Evolutionary conservation across 2,797 vertebrate genomes (phyloP).

Genomic region (Coracias cyanogaster): DNA sequence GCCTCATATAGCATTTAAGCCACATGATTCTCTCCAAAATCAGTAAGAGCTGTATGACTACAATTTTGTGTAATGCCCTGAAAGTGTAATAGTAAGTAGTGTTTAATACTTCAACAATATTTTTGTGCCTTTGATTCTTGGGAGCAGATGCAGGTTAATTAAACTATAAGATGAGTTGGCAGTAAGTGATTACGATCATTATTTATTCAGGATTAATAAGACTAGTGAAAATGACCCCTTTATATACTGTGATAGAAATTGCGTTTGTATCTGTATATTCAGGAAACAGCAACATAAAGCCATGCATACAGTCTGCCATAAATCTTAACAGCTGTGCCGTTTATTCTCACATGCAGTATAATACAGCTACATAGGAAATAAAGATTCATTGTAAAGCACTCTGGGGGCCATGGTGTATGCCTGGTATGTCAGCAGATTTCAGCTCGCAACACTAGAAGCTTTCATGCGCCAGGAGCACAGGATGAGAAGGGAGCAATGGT

Average conservation of each 20-base stretch:
- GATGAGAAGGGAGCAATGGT: not conserved
- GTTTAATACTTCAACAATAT: not conserved
- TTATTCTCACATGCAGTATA: not conserved
- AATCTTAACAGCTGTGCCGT: not conserved
- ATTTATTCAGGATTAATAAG: slow-evolving; percentile 31
- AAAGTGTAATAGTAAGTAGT: not conserved
- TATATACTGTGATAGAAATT: not conserved
- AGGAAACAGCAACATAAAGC: not conserved
- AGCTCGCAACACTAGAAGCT: not conserved
- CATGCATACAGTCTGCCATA: not conserved
- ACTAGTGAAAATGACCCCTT: not conserved
- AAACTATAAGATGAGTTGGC: not conserved
- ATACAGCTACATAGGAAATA: not conserved
- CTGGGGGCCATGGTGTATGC: not conserved
- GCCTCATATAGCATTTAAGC: not conserved
- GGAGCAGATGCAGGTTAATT: slow-evolving; percentile 16
- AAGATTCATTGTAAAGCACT: not conserved
- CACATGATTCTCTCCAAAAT: not conserved
- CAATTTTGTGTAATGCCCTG: not conserved
- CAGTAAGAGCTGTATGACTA: not conserved
- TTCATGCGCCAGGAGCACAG: not conserved
- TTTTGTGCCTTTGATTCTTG: not conserved
- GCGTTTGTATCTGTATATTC: not conserved
- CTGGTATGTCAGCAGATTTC: not conserved
- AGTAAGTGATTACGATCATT: not conserved